A percentile compares a stretch with the other conserved stretches of the same genome.
Evolutionary conservation across 2,797 vertebrate species (phyloP).

Genomic region (Phylloscopus collybita): DNA sequence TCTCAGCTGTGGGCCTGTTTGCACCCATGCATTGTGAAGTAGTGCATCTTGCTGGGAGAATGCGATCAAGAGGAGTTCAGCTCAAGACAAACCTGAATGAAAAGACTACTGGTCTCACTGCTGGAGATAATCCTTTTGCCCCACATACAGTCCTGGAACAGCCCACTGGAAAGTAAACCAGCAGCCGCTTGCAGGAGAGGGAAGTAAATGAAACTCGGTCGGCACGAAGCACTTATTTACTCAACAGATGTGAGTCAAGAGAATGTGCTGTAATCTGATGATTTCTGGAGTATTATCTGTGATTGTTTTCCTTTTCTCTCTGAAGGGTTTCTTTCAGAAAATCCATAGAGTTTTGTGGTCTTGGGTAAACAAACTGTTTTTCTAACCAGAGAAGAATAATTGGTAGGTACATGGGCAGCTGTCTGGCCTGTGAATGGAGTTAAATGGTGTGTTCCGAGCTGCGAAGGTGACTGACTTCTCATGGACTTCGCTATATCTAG

Average conservation of each 20-base stretch:
- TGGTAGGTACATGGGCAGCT: not conserved
- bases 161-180: not conserved
- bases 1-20: not conserved
- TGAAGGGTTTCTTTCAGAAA: conserved; percentile 28
- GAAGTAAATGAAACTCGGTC: conserved; percentile 41
- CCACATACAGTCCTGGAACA: conserved; percentile 11
- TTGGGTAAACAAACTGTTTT: conserved; percentile 28
- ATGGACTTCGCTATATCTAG: not conserved
- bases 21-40: not conserved
- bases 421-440: not conserved
- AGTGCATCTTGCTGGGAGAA: not conserved
- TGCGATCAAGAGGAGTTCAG: not conserved
- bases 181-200: not conserved
- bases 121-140: conserved; percentile 46
- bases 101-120: not conserved
- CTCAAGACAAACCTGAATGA: fast-evolving
- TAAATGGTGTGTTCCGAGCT: not conserved
- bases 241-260: conserved; percentile 61
- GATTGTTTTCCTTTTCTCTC: conserved; percentile 50
- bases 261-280: conserved; percentile 52
- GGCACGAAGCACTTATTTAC: conserved; percentile 19
- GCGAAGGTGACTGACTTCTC: not conserved
- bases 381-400: conserved; percentile 1
- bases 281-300: conserved; percentile 66
- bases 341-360: conserved; percentile 41